Evolutionary conservation across 2,797 vertebrate genomes (phyloP).

Genomic region (Coluber constrictor): DNA sequence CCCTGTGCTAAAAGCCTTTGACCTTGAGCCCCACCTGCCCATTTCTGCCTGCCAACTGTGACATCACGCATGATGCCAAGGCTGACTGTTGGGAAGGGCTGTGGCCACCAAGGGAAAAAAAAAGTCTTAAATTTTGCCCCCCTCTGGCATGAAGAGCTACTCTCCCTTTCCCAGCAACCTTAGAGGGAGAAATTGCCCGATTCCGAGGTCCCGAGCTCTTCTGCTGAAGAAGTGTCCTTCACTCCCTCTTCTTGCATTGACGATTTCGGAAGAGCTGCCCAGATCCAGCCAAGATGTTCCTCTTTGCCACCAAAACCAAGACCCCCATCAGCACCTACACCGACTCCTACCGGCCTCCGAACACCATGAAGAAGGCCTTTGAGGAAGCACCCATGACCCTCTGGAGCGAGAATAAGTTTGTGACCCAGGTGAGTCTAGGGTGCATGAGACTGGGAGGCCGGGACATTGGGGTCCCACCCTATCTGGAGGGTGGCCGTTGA

Average conservation of each 20-base stretch:
- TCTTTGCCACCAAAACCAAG: slow-evolving; percentile 60
- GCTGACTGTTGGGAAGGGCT: background rate
- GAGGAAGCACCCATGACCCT: slow-evolving; percentile 24
- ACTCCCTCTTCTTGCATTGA: background rate
- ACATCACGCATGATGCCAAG: slow-evolving; percentile 12
- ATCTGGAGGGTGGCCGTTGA: background rate
- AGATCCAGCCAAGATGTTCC: slow-evolving; percentile 47
- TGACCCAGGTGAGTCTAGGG: slow-evolving; percentile 46
- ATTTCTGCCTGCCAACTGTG: slow-evolving; percentile 1
- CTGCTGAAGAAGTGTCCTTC: background rate
- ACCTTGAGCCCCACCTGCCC: no score
- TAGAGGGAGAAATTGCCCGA: background rate
- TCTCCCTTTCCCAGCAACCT: background rate
- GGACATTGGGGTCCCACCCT: background rate
- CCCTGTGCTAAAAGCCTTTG: background rate
- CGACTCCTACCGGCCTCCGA: slow-evolving; percentile 62
- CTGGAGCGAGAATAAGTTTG: slow-evolving; percentile 61
- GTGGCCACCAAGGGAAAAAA: background rate
- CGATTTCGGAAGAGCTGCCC: accelerated
- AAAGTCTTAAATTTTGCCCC: background rate
- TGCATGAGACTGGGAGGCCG: background rate
- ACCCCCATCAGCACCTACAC: slow-evolving; percentile 69
- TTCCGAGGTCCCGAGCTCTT: background rate
- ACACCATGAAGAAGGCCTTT: slow-evolving; percentile 49
- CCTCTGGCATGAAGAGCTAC: background rate